A percentile compares a stretch with the other conserved stretches of the same genome.
Conservation (phyloP, 2,888 invertebrate genomes). For the Synanthedon formicaeformis region DNA sequence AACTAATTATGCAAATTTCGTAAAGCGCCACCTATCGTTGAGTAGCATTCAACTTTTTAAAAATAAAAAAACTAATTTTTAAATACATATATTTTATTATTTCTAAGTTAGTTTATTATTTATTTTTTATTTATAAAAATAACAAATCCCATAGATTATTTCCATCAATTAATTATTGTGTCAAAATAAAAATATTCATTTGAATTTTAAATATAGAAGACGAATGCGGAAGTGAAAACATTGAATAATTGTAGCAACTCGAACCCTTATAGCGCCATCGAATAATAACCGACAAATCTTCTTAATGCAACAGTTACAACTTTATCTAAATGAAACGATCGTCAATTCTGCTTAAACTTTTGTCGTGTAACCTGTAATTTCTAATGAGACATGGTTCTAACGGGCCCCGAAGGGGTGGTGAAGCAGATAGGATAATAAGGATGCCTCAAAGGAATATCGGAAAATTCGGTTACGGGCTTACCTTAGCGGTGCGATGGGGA, state of each 20-base stretch:
- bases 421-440: slow-evolving; percentile 25
- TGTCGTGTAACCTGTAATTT: neutral
- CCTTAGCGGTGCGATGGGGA: slow-evolving; percentile 13
- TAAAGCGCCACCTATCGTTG: slow-evolving; percentile 19
- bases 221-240: neutral
- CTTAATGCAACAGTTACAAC: slow-evolving; percentile 15
- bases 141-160: too few species aligned
- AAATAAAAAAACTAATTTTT: too few species aligned
- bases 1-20: neutral
- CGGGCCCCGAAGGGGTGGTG: slow-evolving; percentile 12
- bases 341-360: slow-evolving; percentile 1
- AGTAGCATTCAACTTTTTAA: slow-evolving; percentile 11
- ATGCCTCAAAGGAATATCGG: slow-evolving; percentile 23
- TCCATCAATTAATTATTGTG: neutral
- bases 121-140: too few species aligned
- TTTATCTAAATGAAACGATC: slow-evolving; percentile 13
- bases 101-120: too few species aligned
- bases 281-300: slow-evolving; percentile 18
- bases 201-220: neutral
- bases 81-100: too few species aligned
- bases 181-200: neutral
- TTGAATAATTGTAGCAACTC: slow-evolving; percentile 12
- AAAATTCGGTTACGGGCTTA: slow-evolving; percentile 26
- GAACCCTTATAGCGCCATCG: slow-evolving; percentile 13
- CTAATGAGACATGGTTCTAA: slow-evolving; percentile 20